A percentile compares a stretch with the other conserved stretches of the same genome.
phyloP scores from a whole-genome alignment of 2,797 vertebrate genomes.

The Notoglanidium macrostoma region DNA sequence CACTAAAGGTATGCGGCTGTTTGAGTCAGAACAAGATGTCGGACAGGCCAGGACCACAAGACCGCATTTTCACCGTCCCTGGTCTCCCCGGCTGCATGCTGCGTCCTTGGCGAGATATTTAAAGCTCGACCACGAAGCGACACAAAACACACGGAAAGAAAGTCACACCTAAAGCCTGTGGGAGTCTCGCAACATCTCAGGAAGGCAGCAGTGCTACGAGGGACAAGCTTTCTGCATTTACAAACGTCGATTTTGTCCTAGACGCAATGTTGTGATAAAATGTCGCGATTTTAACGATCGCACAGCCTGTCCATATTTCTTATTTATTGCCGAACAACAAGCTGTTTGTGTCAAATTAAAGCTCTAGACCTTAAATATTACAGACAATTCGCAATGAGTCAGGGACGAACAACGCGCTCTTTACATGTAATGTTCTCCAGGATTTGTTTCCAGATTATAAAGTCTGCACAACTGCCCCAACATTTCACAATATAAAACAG shows the following conservation, averaged over 20 bases:
- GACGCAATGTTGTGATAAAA: conserved; percentile 73
- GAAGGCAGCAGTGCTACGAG: conserved; percentile 52
- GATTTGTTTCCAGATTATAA: not conserved
- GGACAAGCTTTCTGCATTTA: conserved; percentile 80
- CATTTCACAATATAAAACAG: not conserved
- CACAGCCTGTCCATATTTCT: not conserved
- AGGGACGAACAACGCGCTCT: not conserved
- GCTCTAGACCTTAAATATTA: not conserved
- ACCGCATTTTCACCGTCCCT: conserved; percentile 36
- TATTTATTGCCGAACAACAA: not conserved
- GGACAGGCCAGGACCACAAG: conserved; percentile 36
- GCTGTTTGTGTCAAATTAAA: not conserved
- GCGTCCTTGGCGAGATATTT: conserved; percentile 44
- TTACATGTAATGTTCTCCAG: not conserved
- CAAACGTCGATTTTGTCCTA: conserved; percentile 73
- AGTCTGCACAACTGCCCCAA: not conserved
- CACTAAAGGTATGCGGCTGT: conserved; percentile 38
- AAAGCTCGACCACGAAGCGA: conserved; percentile 50
- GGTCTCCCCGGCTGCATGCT: conserved; percentile 17
- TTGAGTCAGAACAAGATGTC: conserved; percentile 46
- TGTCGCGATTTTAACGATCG: conserved; percentile 61
- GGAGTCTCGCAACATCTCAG: conserved; percentile 56
- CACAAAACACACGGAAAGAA: conserved; percentile 59
- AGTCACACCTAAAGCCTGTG: conserved; percentile 70
- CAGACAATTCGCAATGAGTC: conserved; percentile 1